Conservation (phyloP, 2,888 invertebrate genomes). For the Tetanocera ferruginea region DNA sequence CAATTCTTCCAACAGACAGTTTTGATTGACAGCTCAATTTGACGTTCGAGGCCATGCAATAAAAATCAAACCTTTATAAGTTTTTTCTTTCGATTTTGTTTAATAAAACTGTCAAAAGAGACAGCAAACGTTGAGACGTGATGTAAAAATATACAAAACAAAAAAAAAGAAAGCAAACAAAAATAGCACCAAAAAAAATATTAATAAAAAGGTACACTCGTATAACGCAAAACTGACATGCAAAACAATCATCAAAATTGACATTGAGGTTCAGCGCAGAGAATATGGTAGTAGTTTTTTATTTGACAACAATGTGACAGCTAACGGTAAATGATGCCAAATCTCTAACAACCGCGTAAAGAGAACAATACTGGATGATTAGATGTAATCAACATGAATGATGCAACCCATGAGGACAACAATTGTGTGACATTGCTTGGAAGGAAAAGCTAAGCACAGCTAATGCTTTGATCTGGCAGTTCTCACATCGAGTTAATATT, state of each 20-base stretch:
- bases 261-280: conserved; percentile 67
- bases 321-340: conserved; percentile 4
- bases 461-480: conserved; percentile 6
- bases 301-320: conserved; percentile 55
- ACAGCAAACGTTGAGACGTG: conserved; percentile 1
- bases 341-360: not conserved
- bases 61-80: not conserved
- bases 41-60: not conserved
- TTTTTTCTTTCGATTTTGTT: conserved; percentile 28
- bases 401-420: too few species aligned
- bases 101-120: not conserved
- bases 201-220: conserved; percentile 17
- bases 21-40: not conserved
- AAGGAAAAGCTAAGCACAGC: too few species aligned
- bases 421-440: not conserved
- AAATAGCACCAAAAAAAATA: conserved; percentile 7
- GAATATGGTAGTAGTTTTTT: conserved; percentile 70
- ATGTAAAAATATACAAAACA: not conserved
- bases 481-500: too few species aligned
- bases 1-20: too few species aligned
- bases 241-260: not conserved
- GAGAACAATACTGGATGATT: not conserved
- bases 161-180: not conserved
- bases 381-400: too few species aligned
- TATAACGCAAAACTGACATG: conserved; percentile 20